These are phyloP conservation scores for Scelioninae gen. 1 DNA, from an alignment of 2,888 invertebrate genomes.

Conservation along the genomic window DNA sequence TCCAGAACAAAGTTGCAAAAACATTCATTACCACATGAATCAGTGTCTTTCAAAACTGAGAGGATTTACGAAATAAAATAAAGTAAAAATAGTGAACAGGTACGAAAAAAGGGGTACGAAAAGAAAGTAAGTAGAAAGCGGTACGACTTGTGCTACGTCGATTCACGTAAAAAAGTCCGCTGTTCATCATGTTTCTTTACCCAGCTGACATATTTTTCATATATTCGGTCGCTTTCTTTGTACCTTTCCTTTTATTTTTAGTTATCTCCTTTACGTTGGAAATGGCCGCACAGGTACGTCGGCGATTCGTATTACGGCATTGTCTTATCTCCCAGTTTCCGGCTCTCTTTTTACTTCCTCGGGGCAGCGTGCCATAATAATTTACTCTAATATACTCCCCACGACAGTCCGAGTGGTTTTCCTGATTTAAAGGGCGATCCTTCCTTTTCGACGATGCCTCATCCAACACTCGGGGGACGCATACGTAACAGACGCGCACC, in stretches of 20 bases:
- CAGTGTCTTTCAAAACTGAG: conserved; percentile 43
- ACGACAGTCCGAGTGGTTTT: conserved; percentile 79
- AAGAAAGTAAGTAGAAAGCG: conserved; percentile 8
- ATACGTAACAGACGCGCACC: conserved; percentile 59
- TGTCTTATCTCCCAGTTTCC: conserved; percentile 64
- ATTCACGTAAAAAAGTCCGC: conserved; percentile 31
- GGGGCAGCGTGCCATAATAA: conserved; percentile 76
- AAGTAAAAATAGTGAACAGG: conserved; percentile 17
- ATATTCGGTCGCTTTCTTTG: conserved; percentile 49
- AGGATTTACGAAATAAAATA: conserved; percentile 48
- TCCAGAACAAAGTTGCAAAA: conserved; percentile 24
- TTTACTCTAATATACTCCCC: conserved; percentile 82
- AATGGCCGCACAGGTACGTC: conserved; percentile 62
- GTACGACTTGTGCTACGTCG: not conserved
- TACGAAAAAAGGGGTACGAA: conserved; percentile 1
- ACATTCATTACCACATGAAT: conserved; percentile 47
- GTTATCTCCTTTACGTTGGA: conserved; percentile 60
- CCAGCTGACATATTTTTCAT: conserved; percentile 65
- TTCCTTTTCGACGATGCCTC: conserved; percentile 74
- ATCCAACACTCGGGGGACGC: conserved; percentile 80
- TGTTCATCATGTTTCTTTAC: conserved; percentile 62
- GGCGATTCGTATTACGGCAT: conserved; percentile 64
- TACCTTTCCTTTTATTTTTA: conserved; percentile 35
- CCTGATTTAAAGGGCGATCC: conserved; percentile 80
- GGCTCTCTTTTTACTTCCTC: conserved; percentile 73